These are phyloP conservation scores for Drosophila sucinea DNA, from an alignment of 1,140 invertebrate genomes.

Conservation along the genomic window DNA sequence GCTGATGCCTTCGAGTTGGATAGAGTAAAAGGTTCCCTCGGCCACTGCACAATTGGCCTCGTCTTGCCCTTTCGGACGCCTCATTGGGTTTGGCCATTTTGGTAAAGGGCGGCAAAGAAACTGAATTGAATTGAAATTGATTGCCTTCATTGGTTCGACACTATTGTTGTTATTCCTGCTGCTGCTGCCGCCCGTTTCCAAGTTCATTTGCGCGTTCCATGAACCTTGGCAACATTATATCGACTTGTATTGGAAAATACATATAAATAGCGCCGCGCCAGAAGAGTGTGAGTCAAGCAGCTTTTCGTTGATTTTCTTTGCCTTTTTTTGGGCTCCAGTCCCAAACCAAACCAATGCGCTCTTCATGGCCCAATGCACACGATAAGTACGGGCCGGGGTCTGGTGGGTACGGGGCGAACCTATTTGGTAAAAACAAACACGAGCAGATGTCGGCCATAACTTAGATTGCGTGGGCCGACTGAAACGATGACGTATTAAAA, in stretches of 20 bases:
- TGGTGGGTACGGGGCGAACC: constrained; percentile 16
- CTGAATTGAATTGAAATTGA: constrained; percentile 72
- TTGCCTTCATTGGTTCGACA: constrained; percentile 67
- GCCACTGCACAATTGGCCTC: constrained; percentile 67
- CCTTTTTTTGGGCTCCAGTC: constrained; percentile 49
- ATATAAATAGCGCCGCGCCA: constrained; percentile 70
- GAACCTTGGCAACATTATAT: constrained; percentile 79
- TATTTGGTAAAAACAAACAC: constrained; percentile 78
- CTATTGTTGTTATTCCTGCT: constrained; percentile 39
- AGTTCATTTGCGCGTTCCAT: constrained; percentile 76
- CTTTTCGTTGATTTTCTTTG: constrained; percentile 40
- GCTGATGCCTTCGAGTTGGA: background rate
- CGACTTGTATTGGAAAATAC: constrained; percentile 78
- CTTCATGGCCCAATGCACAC: constrained; percentile 65
- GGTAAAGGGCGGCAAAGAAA: constrained; percentile 71
- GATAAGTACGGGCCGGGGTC: constrained; percentile 20
- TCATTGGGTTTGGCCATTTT: constrained; percentile 65
- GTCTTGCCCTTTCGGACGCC: constrained; percentile 73
- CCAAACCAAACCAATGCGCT: constrained; percentile 38
- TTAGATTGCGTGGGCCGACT: constrained; percentile 74
- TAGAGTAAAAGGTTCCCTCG: constrained; percentile 52
- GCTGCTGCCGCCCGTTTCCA: constrained; percentile 51
- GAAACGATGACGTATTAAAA: constrained; percentile 80
- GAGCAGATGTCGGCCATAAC: constrained; percentile 75
- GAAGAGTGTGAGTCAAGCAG: constrained; percentile 33